phyloP scores from a whole-genome alignment of 2,888 invertebrate species.

The Agrotis ipsilon region DNA sequence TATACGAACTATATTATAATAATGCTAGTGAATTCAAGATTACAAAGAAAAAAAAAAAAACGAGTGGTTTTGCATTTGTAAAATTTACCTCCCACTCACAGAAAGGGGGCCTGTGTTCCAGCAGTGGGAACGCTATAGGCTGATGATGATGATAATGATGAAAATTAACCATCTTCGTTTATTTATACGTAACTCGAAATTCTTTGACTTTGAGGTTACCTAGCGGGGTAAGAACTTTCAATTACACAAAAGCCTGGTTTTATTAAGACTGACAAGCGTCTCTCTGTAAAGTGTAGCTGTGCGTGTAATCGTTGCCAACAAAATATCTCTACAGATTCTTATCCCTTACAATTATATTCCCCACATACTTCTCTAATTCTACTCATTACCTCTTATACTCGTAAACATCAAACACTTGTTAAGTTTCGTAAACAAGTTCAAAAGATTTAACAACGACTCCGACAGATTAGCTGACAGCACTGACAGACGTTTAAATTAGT shows the following conservation, averaged over 20 bases:
- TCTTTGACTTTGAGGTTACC: no score
- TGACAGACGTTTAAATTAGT: constrained; percentile 49
- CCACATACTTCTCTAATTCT: background rate
- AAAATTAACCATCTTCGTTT: no score
- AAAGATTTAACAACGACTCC: constrained; percentile 31
- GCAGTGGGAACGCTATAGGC: no score
- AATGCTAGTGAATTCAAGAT: background rate
- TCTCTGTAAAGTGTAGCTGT: no score
- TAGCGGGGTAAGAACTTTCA: no score
- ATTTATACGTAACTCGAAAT: no score
- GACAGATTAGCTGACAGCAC: constrained; percentile 32
- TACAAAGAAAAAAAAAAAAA: no score
- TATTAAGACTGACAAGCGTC: no score
- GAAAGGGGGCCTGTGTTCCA: background rate
- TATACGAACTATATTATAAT: background rate
- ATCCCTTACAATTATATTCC: background rate
- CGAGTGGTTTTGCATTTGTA: background rate
- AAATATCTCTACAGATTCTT: background rate
- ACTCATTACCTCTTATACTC: background rate
- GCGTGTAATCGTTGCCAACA: no score
- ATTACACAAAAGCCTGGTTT: no score
- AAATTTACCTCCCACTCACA: background rate
- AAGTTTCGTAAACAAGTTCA: constrained; percentile 3
- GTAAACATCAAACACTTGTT: constrained; percentile 23
- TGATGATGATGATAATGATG: no score